A percentile compares a stretch with the other conserved stretches of the same genome.
Evolutionary conservation across 2,888 invertebrate genomes (phyloP).

Genomic region (Mythimna vitellina): DNA sequence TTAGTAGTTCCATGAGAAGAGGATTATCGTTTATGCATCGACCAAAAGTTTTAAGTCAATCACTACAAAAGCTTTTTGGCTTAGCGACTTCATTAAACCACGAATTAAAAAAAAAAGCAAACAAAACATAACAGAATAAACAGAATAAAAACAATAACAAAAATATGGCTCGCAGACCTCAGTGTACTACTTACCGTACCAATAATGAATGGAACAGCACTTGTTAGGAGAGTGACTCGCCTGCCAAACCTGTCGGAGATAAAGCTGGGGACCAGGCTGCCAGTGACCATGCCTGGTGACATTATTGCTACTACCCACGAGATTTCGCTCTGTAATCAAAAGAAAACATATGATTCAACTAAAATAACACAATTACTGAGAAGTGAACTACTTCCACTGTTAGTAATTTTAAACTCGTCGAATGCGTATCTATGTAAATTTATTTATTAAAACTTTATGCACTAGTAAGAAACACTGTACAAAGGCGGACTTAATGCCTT

Average conservation of each 20-base stretch:
- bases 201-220: slow-evolving; percentile 73
- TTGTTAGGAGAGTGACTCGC: slow-evolving; percentile 73
- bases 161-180: neutral
- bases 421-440: too few relatives aligned
- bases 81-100: neutral
- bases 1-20: neutral
- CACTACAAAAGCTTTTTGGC: too few relatives aligned
- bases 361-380: too few relatives aligned
- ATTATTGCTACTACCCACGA: slow-evolving; percentile 80
- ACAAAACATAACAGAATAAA: too few relatives aligned
- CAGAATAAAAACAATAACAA: too few relatives aligned
- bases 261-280: slow-evolving; percentile 75
- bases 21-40: neutral
- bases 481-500: too few relatives aligned
- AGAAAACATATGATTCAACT: neutral
- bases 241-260: slow-evolving; percentile 78
- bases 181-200: slow-evolving; percentile 73
- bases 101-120: neutral
- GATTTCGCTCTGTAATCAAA: slow-evolving; percentile 73
- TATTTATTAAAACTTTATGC: too few relatives aligned
- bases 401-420: too few relatives aligned
- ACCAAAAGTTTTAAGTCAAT: too few relatives aligned
- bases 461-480: too few relatives aligned
- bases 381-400: too few relatives aligned
- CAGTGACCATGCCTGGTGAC: slow-evolving; percentile 76